Conservation (phyloP, 2,797 vertebrate genomes). For the Hafferia zeledoni region DNA sequence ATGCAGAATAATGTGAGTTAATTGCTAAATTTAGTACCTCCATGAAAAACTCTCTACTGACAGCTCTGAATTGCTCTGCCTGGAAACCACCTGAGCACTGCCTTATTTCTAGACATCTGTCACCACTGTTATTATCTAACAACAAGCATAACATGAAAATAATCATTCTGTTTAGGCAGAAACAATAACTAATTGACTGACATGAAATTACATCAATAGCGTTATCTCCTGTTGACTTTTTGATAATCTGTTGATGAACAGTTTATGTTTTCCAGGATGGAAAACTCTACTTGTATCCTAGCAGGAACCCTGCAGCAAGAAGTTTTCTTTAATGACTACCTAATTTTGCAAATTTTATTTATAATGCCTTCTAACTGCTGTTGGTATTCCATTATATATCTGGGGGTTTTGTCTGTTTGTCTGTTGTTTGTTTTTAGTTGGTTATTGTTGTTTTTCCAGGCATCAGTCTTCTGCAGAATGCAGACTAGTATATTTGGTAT, state of each 20-base stretch:
- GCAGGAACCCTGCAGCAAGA: background rate
- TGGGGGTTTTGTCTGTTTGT: background rate
- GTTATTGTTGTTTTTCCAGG: background rate
- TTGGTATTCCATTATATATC: background rate
- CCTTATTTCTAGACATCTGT: slow-evolving; percentile 43
- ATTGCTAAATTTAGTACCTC: background rate
- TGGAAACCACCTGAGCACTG: slow-evolving; percentile 50
- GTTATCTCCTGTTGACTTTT: slow-evolving; percentile 47
- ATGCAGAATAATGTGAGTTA: background rate
- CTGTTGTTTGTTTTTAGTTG: background rate
- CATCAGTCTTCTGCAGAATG: background rate
- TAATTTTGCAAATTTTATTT: background rate
- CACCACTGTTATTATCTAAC: slow-evolving; percentile 45
- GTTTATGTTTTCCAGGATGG: background rate
- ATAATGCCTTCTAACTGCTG: background rate
- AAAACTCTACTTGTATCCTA: slow-evolving; percentile 12
- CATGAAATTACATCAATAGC: slow-evolving; percentile 20
- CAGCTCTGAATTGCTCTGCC: background rate
- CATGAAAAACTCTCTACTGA: background rate
- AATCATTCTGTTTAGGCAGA: slow-evolving; percentile 1
- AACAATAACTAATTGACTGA: slow-evolving; percentile 39
- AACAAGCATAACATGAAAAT: slow-evolving; percentile 48
- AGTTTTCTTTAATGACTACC: background rate
- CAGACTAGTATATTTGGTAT: background rate
- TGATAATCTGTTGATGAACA: background rate